Conservation (phyloP, 2,113 vertebrate species). For the Dissostichus mawsoni region DNA sequence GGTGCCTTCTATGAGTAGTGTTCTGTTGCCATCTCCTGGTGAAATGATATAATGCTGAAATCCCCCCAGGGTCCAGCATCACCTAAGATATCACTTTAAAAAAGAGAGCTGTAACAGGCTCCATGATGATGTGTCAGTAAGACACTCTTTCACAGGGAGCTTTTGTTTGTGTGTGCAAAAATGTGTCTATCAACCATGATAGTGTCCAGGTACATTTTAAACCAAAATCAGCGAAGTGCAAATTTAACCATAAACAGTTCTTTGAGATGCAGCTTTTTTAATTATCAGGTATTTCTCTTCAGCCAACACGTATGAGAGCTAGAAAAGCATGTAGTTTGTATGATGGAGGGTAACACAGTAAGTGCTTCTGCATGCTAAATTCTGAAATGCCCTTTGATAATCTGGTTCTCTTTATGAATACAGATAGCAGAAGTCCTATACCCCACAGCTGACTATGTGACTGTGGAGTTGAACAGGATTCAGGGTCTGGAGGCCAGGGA, state of each 20-base stretch:
- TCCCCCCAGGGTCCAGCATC: conserved; percentile 23
- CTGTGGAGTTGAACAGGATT: conserved; percentile 89
- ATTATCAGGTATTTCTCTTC: neutral
- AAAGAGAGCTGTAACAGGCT: neutral
- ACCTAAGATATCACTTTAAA: neutral
- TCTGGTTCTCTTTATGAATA: conserved; percentile 63
- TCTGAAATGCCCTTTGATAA: conserved; percentile 37
- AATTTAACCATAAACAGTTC: too few relatives aligned
- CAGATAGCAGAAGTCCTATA: conserved; percentile 94
- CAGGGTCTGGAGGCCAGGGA: conserved; percentile 90
- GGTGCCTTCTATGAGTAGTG: conserved; percentile 19
- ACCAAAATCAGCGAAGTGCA: neutral
- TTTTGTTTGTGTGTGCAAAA: neutral
- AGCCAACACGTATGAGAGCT: neutral
- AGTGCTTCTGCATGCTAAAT: neutral
- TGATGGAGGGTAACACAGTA: neutral
- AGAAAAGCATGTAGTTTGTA: neutral
- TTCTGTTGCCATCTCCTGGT: conserved; percentile 79
- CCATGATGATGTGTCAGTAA: neutral
- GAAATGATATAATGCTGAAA: conserved; percentile 31
- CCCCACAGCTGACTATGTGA: conserved; percentile 88
- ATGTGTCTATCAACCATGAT: neutral
- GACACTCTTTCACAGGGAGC: neutral
- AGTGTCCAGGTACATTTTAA: neutral
- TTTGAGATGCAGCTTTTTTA: neutral